Evolutionary conservation across 2,113 vertebrate species (phyloP), one percentile per base, ranked within the genome.

Genomic region (Ranitomeya imitator): DNA sequence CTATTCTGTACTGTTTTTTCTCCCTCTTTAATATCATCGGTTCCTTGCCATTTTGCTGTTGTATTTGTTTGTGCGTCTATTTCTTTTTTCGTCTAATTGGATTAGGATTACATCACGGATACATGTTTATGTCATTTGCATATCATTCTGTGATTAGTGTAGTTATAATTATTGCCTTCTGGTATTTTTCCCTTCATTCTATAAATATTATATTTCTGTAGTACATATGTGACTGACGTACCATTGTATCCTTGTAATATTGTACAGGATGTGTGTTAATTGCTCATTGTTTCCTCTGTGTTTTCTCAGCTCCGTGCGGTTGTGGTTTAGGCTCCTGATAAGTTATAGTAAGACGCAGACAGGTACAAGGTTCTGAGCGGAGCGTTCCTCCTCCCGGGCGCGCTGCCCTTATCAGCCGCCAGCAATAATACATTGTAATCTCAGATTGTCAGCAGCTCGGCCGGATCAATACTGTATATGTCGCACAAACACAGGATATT

Each of bases 401-500:
- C 23, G 77, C 10, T 57, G 77, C 26, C 77, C n/a, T 80, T 31
- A 80, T 80, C 79, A 80, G 60, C 71, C 31, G 71, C 31, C 71
- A 45, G 71, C 71, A 45, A 74, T 74, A 37, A 74, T 74, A 74
- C 71, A 74, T 74, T 80, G 6, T 59, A 59, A 80, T 80, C 57
- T 80, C 79, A 31, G 55, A 57, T 80, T 60, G 79, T 80, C 79
- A 80, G 79, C 9, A 15, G 10, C 51, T 7, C 55, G 60, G 79
- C 23, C 15, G 79, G 79, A 80, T 59, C 57, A 80, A 80, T 59
- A 60, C 14, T 80, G 18, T 60, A 80, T 31, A 60, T 80, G 78
- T 80, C 79, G 26, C 79, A 80, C 57, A 79, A 23, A 79, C 79
- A 31, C 51, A 23, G 7, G 11, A 59, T 80, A 80, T 60, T 26